These are phyloP conservation scores for Mylabris phalerata DNA, from an alignment of 1,140 invertebrate genomes.

Conservation along the genomic window DNA sequence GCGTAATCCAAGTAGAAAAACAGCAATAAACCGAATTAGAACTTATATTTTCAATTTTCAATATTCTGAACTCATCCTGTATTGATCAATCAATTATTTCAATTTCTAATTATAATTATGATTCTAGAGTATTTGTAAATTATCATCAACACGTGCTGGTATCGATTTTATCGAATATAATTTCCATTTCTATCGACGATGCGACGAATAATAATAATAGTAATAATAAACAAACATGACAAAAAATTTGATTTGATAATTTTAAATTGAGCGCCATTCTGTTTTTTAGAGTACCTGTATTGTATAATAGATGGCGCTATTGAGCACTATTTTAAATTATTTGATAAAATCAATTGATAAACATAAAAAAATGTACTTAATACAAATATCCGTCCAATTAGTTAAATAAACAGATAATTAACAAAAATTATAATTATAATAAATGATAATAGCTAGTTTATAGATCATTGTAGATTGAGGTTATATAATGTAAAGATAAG, in stretches of 20 bases:
- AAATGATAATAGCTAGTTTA: too few relatives aligned
- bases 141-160: slow-evolving; percentile 41
- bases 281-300: not conserved
- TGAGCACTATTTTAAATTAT: not conserved
- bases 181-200: slow-evolving; percentile 53
- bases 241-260: not conserved
- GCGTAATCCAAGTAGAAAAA: too few relatives aligned
- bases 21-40: too few relatives aligned
- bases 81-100: too few relatives aligned
- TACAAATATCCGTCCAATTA: not conserved
- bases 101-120: not conserved
- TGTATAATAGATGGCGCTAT: not conserved
- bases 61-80: too few relatives aligned
- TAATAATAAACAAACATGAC: not conserved
- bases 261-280: not conserved
- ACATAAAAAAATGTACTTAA: slow-evolving; percentile 2
- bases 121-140: slow-evolving; percentile 48
- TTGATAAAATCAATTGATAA: not conserved
- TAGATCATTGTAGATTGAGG: too few relatives aligned
- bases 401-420: too few relatives aligned
- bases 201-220: slow-evolving; percentile 45
- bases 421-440: too few relatives aligned
- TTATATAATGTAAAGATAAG: too few relatives aligned
- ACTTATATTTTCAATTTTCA: too few relatives aligned
- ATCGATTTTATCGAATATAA: slow-evolving; percentile 53